phyloP scores from a whole-genome alignment of 2,113 vertebrate genomes.

The Archocentrus centrarchus region DNA sequence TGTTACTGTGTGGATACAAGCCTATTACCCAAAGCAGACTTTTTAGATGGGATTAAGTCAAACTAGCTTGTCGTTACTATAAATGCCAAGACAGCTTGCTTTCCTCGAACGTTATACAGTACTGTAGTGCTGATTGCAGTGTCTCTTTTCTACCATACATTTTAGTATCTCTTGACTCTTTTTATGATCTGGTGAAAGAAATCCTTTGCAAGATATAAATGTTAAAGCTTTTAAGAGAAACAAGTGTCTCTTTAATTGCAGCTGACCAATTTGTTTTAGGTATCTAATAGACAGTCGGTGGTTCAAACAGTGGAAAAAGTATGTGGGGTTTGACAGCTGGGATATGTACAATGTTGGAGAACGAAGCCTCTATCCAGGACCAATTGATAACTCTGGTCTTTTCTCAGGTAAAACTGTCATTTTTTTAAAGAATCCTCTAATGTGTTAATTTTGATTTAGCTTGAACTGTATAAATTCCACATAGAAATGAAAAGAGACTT shows the following conservation, averaged over 20 bases:
- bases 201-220: not conserved
- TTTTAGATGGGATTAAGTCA: slow-evolving; percentile 69
- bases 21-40: slow-evolving; percentile 67
- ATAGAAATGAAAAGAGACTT: rapidly evolving
- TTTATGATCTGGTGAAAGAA: not conserved
- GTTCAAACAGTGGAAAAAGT: slow-evolving; percentile 99
- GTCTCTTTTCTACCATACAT: not conserved
- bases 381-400: slow-evolving; percentile 95
- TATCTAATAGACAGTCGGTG: slow-evolving; percentile 93
- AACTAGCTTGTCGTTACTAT: slow-evolving; percentile 60
- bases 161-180: not conserved
- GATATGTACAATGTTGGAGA: slow-evolving; percentile 93
- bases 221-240: not conserved
- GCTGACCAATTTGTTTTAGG: slow-evolving; percentile 56
- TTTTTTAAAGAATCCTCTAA: not conserved
- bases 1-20: slow-evolving; percentile 48
- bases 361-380: slow-evolving; percentile 89
- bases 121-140: not conserved
- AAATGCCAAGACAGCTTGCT: slow-evolving; percentile 27
- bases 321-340: slow-evolving; percentile 96
- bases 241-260: not conserved
- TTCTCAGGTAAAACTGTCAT: slow-evolving; percentile 85
- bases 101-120: slow-evolving; percentile 34
- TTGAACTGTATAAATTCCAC: not conserved
- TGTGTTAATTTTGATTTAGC: not conserved